Conservation (phyloP, 1,140 invertebrate species). For the Drosophila tropicalis region DNA sequence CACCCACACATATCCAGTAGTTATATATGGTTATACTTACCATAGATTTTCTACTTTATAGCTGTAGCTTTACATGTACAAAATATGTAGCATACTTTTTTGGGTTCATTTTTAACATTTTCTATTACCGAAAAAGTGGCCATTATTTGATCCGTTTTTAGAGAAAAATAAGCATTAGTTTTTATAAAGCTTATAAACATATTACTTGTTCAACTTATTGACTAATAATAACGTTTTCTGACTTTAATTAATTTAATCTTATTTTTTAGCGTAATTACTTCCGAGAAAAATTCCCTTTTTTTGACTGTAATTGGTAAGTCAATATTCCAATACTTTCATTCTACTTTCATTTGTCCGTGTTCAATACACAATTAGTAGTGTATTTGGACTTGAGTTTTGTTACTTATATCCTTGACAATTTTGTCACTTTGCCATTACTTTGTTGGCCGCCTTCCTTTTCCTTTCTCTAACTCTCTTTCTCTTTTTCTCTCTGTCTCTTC, state of each 20-base stretch:
- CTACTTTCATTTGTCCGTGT: too few species aligned
- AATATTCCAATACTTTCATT: not conserved
- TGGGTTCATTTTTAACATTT: not conserved
- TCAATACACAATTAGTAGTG: not conserved
- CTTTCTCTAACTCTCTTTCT: slow-evolving; percentile 22
- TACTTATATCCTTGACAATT: not conserved
- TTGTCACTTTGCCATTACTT: slow-evolving; percentile 2
- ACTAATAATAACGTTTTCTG: too few species aligned
- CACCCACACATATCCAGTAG: not conserved
- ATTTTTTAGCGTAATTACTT: too few species aligned
- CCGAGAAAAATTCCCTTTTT: too few species aligned
- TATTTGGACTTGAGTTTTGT: not conserved
- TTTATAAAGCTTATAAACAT: not conserved
- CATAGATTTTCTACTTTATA: slow-evolving; percentile 29
- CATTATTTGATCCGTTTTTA: too few species aligned
- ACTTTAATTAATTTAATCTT: too few species aligned
- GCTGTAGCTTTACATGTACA: not conserved
- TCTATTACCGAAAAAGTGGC: too few species aligned
- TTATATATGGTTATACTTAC: slow-evolving; percentile 4
- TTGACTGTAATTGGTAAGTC: not conserved
- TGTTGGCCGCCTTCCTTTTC: not conserved
- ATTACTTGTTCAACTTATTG: too few species aligned
- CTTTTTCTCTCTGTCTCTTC: not conserved
- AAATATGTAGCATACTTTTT: slow-evolving; percentile 20
- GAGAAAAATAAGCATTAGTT: not conserved